These are phyloP conservation scores for Rhadinocentrus ornatus DNA, from an alignment of 2,797 vertebrate genomes.

Conservation along the genomic window DNA sequence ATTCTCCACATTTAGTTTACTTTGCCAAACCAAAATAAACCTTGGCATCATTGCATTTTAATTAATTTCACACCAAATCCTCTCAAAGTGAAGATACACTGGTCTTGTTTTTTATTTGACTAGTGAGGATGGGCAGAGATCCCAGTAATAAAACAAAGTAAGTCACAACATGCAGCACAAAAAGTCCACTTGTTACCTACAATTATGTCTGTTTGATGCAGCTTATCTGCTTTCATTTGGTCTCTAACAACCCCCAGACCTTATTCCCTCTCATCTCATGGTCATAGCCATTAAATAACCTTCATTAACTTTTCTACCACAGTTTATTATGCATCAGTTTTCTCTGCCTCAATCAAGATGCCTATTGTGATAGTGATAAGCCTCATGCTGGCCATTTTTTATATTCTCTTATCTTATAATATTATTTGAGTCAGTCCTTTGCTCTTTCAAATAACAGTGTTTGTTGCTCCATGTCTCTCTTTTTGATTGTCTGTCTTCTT, in stretches of 20 bases:
- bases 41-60: slow-evolving; percentile 57
- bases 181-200: slow-evolving; percentile 57
- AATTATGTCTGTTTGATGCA: slow-evolving; percentile 21
- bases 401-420: slow-evolving; percentile 61
- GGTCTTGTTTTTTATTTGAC: slow-evolving; percentile 39
- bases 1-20: slow-evolving; percentile 36
- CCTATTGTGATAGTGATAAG: slow-evolving; percentile 43
- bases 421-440: slow-evolving; percentile 65
- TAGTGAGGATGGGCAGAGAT: slow-evolving; percentile 55
- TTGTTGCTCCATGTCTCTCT: slow-evolving; percentile 56
- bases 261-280: slow-evolving; percentile 13
- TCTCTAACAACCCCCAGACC: slow-evolving; percentile 8
- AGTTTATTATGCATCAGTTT: slow-evolving; percentile 32
- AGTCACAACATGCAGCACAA: slow-evolving; percentile 47
- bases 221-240: slow-evolving; percentile 28
- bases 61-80: slow-evolving; percentile 65
- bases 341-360: slow-evolving; percentile 32
- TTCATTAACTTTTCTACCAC: slow-evolving; percentile 22
- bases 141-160: slow-evolving; percentile 60
- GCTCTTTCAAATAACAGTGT: slow-evolving; percentile 67
- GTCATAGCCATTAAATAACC: slow-evolving; percentile 22
- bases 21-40: slow-evolving; percentile 29
- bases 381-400: slow-evolving; percentile 40
- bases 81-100: slow-evolving; percentile 45
- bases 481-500: slow-evolving; percentile 41